phyloP scores from a whole-genome alignment of 2,113 vertebrate genomes.

The Anser cygnoides region DNA sequence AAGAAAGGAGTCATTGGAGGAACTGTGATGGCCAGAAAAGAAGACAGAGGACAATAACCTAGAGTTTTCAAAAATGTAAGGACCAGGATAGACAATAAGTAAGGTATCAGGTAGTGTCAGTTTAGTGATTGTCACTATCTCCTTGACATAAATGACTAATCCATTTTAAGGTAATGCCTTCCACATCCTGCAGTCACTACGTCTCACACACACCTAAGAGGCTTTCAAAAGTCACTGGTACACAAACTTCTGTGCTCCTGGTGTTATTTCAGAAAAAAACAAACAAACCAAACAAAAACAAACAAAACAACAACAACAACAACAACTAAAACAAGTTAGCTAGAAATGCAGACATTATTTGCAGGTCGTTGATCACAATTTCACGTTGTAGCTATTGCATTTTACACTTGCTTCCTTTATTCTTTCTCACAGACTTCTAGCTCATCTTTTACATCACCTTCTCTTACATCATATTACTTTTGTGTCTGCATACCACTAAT shows the following conservation, averaged over 20 bases:
- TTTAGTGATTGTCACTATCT: background rate
- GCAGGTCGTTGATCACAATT: background rate
- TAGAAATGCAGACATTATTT: background rate
- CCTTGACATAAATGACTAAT: background rate
- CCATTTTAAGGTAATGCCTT: background rate
- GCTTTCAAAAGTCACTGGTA: background rate
- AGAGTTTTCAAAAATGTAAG: background rate
- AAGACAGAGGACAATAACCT: background rate
- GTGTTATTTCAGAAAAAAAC: background rate
- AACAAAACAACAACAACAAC: too few relatives aligned
- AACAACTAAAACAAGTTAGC: background rate
- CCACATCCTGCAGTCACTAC: background rate
- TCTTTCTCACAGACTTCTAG: background rate
- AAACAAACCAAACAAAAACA: too few relatives aligned
- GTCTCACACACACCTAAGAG: background rate
- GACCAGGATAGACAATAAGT: background rate
- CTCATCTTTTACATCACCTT: background rate
- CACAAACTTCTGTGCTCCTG: background rate
- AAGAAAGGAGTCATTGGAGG: background rate
- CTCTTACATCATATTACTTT: background rate
- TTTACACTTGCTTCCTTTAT: background rate
- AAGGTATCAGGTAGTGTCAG: background rate
- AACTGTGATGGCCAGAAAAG: background rate
- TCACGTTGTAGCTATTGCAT: background rate
- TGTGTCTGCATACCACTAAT: background rate